Evolutionary conservation across 2,113 vertebrate species (phyloP), one percentile per base, ranked within the genome.

Genomic region (Bucco capensis): DNA sequence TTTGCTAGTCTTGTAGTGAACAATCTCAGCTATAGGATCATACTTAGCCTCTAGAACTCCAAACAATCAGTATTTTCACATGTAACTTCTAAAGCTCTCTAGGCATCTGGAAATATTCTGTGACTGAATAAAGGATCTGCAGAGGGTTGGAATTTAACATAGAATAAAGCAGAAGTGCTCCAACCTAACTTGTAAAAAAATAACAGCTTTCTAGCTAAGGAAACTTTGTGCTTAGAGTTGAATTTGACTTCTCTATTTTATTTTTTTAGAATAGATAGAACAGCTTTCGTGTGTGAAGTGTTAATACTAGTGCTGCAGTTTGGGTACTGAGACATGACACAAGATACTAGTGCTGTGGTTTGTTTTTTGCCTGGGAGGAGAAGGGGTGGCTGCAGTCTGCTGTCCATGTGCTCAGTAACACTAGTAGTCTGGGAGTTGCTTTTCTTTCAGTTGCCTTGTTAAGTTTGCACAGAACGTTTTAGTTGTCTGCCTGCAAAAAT

Each of bases 381-480:
- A 33, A 2, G 6, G 2, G 11, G 7, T n/a, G 65, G 8, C 60
- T 77, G 44, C 40, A n/a, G 14, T 30, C 37, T 35, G 25, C 65
- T 70, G 0, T 22, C 0, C 0, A 15, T 25, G 19, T 35, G 27
- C 27, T 61, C 27, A 37, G 37, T 46, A 67, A 28, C 25, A 11
- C 47, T 5, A 21, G 3, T 24, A 13, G 60, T 54, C 51, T 28
- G 38, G 21, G 44, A 64, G n/a, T 12, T 89, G 44, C 46, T 83
- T 31, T 80, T 31, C 61, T 66, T 42, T 58, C 28, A 3, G 16
- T 38, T 80, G 44, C 33, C 64, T 58, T 60, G 40, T 24, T 60
- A n/a, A 46, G 14, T 42, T 50, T 42, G 21, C 60, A 31, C 23
- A 47, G 53, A 54, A 19, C 18, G 5, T 69, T 87, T 72, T 27